Conservation (phyloP, 2,888 invertebrate species). For the Tupiocoris notatus region DNA sequence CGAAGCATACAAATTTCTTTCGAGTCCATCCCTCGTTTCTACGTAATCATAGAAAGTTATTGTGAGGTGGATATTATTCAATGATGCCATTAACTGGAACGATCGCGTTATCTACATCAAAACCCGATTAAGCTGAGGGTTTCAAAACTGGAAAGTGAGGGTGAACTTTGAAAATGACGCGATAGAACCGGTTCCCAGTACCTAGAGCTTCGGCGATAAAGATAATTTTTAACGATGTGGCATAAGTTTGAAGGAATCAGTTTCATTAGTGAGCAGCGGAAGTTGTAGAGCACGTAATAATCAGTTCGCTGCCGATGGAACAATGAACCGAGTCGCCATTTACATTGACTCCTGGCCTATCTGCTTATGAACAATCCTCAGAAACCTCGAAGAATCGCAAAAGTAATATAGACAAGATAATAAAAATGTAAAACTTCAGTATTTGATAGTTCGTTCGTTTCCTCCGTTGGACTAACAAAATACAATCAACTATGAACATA, state of each 20-base stretch:
- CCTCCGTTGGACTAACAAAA: no score
- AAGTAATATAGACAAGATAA: no score
- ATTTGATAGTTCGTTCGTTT: no score
- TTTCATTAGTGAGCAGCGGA: background rate
- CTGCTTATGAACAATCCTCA: no score
- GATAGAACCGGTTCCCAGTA: background rate
- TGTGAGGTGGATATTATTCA: background rate
- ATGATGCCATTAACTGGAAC: background rate
- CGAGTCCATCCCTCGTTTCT: constrained; percentile 15
- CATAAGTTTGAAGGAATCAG: background rate
- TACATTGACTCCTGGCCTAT: no score
- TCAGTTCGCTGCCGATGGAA: background rate
- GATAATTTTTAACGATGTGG: background rate
- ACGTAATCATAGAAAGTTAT: constrained; percentile 19
- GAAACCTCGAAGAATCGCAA: no score
- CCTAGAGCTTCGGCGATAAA: background rate
- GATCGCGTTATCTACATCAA: background rate
- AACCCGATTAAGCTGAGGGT: background rate
- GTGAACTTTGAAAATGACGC: background rate
- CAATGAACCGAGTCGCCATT: no score
- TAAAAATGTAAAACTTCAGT: no score
- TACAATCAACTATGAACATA: no score
- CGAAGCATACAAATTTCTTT: constrained; percentile 26
- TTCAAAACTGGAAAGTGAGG: background rate
- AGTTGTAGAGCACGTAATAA: background rate